Percentiles rank a stretch among this genome's conserved stretches.
Conservation (phyloP, 2,113 vertebrate genomes). For the Scalopus aquaticus region DNA sequence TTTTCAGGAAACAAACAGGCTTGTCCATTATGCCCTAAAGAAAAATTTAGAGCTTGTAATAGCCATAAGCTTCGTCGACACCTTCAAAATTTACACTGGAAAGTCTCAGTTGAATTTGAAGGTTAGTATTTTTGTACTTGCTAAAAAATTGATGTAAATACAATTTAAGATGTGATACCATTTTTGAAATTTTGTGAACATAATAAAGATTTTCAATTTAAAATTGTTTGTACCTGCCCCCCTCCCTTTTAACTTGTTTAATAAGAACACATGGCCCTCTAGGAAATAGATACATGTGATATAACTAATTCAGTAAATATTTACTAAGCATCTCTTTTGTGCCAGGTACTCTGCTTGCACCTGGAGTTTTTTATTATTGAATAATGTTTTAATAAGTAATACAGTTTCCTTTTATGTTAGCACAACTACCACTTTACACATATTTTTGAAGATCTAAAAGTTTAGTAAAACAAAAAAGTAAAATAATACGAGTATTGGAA, state of each 20-base stretch:
- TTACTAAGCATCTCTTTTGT: not conserved
- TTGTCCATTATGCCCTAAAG: constrained; percentile 95
- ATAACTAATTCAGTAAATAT: not conserved
- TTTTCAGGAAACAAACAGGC: constrained; percentile 89
- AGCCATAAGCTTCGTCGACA: constrained; percentile 94
- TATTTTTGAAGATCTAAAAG: constrained; percentile 30
- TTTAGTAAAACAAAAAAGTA: constrained; percentile 40
- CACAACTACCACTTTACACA: not conserved
- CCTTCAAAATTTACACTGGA: constrained; percentile 98
- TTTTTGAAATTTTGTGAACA: constrained; percentile 9
- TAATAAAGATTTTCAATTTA: constrained; percentile 40
- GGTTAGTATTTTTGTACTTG: constrained; percentile 84
- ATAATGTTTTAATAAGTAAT: constrained; percentile 25
- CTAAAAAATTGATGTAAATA: not conserved
- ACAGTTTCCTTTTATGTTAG: constrained; percentile 5
- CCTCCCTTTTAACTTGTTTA: constrained; percentile 4
- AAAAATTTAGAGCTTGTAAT: constrained; percentile 95
- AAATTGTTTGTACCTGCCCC: not conserved
- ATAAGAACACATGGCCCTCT: not conserved
- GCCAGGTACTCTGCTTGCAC: not conserved
- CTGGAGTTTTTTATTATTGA: not conserved
- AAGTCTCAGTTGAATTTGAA: constrained; percentile 97
- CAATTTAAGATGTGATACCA: not conserved
- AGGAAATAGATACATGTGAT: not conserved
- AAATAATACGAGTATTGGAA: constrained; percentile 2